Evolutionary conservation across 2,888 invertebrate species (phyloP), one percentile per base, ranked within the genome.

Genomic region (Copidosoma aretas): DNA sequence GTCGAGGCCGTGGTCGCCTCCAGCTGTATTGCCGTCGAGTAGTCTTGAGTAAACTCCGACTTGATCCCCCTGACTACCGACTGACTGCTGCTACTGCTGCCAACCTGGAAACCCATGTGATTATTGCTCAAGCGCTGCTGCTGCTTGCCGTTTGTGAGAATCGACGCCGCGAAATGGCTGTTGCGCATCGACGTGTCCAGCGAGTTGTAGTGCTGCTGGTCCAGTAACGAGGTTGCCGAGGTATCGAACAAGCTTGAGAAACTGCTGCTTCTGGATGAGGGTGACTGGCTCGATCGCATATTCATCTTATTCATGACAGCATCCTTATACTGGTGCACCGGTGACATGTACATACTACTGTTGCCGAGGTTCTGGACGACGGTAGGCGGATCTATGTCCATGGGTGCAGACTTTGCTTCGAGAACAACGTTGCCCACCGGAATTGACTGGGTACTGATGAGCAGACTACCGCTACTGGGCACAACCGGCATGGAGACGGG

Each of bases 1-100:
- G 82, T 77, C 14, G 82, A 78, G 1, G 81, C 78, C 3, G 82
- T 78, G 2, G 82, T 82, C 0, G 82, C 82, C 64, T 82, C 83
- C 24, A 83, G 77, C 62, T 83, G 83, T 59, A 83, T 82, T 0
- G 77, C 74, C 3, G 77, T 76, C 41, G 82, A 76, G 52, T 79
- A 78, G 61, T 82, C 80, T 24, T 79, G 76, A 12, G 75, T 67
- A 64, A 74, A 79, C 17, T 82, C 81, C 65, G 79, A 80, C 64
- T 82, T 82, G 68, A 70, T 15, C 10, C 41, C 77, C 60, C 77
- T 75, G 41, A 77, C 80, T 4, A 75, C n/a, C 57, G 73, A 76
- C 80, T 3, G 75, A 19, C 58, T 73, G 77, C 3, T 70, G 66
- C n/a, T n/a, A n/a, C n/a, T 46, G 72, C 22, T 15, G 39, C 43